These are phyloP conservation scores for Tortricodes alternella DNA, from an alignment of 2,888 invertebrate species.

Conservation along the genomic window DNA sequence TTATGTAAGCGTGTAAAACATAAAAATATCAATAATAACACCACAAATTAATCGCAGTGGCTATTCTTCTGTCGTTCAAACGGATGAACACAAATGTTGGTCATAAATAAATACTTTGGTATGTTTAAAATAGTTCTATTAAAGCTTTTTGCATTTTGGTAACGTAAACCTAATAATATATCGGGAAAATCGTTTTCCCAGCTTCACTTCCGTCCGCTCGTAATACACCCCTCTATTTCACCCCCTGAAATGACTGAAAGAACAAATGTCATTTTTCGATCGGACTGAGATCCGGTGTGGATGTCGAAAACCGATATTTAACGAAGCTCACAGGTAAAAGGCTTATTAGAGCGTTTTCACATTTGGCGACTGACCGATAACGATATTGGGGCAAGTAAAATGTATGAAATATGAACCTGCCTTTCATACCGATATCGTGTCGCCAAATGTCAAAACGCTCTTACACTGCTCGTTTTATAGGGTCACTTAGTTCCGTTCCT, in stretches of 20 bases:
- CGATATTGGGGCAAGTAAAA: no score
- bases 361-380: no score
- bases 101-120: constrained; percentile 31
- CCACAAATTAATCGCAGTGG: constrained; percentile 50
- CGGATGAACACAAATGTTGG: constrained; percentile 24
- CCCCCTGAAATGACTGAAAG: constrained; percentile 50
- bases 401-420: no score
- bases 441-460: no score
- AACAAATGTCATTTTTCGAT: constrained; percentile 70
- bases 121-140: constrained; percentile 37
- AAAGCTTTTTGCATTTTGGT: constrained; percentile 46
- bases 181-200: constrained; percentile 56
- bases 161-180: constrained; percentile 50
- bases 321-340: not conserved
- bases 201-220: constrained; percentile 52
- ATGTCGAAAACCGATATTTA: constrained; percentile 18
- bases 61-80: constrained; percentile 21
- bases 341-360: no score
- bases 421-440: no score
- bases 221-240: constrained; percentile 49
- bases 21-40: constrained; percentile 60
- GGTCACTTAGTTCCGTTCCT: no score
- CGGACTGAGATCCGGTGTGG: constrained; percentile 45
- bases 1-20: constrained; percentile 38
- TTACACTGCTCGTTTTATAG: no score